Evolutionary conservation across 2,113 vertebrate genomes (phyloP), one percentile per base, ranked within the genome.

Genomic region (Uropsilus gracilis): DNA sequence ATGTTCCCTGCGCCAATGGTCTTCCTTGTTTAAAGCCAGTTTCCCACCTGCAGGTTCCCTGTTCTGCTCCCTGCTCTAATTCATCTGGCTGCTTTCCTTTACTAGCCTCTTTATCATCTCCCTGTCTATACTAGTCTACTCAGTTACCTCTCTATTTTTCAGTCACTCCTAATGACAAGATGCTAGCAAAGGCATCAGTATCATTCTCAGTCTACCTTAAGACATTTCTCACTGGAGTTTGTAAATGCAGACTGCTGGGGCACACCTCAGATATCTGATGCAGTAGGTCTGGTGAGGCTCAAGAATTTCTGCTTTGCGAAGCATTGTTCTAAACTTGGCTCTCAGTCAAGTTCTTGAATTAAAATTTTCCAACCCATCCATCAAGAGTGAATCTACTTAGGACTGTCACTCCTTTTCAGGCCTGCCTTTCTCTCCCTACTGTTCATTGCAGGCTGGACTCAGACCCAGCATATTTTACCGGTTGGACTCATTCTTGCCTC

Each of bases 141-240:
- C 28, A 18, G 50, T 80, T 84, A 44, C 46, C 80, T 75, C 63
- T 69, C 64, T 42, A 26, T 26, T 92, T 73, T 92, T 48, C 82
- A 91, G 44, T 42, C 44, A 82, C 44, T 55, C 34, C 71, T 78
- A 66, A 30, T 48, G 69, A 83, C 55, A 37, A 37, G 48, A 32
- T 91, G 34, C 32, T 50, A 69, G 39, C 44, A 53, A 85, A 91
- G 39, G 37, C 48, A 55, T 73, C 28, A n/a, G 34, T 75, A 88
- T 69, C 80, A 53, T 69, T 94, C 13, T 37, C 78, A 72, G 17
- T 39, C 76, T 69, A n/a, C 71, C 68, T 86, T 92, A 73, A 91
- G 86, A 48, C 37, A 61, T 30, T 66, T 50, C 68, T 77, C 50
- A 68, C 26, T 30, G 14, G 12, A 92, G 61, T 66, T 30, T 26